A percentile compares a stretch with the other conserved stretches of the same genome.
phyloP scores from a whole-genome alignment of 2,888 invertebrate species.

The Heliconius charithonia region DNA sequence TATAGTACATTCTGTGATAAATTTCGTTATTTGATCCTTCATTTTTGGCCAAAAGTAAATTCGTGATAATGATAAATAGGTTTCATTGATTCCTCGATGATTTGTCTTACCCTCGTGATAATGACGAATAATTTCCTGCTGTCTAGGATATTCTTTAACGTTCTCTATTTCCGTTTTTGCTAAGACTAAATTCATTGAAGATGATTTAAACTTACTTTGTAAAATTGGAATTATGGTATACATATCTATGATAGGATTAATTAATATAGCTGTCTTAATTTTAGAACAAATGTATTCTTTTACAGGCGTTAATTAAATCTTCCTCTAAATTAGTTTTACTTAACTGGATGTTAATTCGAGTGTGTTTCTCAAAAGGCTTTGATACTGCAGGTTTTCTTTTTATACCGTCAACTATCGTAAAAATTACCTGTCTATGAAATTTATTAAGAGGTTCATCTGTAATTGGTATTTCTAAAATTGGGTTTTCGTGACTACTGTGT shows the following conservation, averaged over 20 bases:
- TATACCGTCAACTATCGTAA: too few relatives aligned
- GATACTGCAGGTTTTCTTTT: too few relatives aligned
- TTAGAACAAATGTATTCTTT: slow-evolving; percentile 46
- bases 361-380: too few relatives aligned
- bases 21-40: slow-evolving; percentile 49
- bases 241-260: slow-evolving; percentile 12
- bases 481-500: too few relatives aligned
- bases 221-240: too few relatives aligned
- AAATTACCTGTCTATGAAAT: too few relatives aligned
- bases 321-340: slow-evolving; percentile 47
- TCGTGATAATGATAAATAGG: slow-evolving; percentile 42
- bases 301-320: slow-evolving; percentile 47
- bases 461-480: too few relatives aligned
- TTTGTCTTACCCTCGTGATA: slow-evolving; percentile 53
- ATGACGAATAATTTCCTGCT: slow-evolving; percentile 50
- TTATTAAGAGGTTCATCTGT: too few relatives aligned
- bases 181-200: slow-evolving; percentile 49
- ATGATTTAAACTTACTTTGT: slow-evolving; percentile 41
- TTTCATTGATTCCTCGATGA: slow-evolving; percentile 47
- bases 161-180: slow-evolving; percentile 48
- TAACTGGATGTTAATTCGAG: slow-evolving; percentile 41
- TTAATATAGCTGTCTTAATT: slow-evolving; percentile 48
- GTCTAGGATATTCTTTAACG: slow-evolving; percentile 47
- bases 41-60: slow-evolving; percentile 52
- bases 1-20: slow-evolving; percentile 48